Base-by-base conservation (phyloP, 2,888 invertebrate genomes). In the Athetis lepigone region DNA sequence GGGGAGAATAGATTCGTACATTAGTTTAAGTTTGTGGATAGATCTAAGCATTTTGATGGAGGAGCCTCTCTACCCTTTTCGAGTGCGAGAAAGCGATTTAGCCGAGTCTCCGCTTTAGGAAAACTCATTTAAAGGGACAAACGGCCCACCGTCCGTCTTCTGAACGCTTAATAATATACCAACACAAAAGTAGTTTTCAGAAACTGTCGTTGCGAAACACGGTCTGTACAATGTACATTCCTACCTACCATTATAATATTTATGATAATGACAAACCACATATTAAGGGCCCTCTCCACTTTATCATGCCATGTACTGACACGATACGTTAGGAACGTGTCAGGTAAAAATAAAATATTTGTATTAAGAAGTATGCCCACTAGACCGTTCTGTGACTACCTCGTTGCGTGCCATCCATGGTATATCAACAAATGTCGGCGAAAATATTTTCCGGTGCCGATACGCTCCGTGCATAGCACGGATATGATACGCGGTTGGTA, bases 101-200 rank as follows among this genome's bases (percentile, higher is more conserved):
- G 58, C 50, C 70, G 54, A 80, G 65, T 66, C 70, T 70, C 43
- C 51, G 46, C 37, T 68, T 74, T 60, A 52, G 55, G 50, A 23
- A 69, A 77, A 74, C 70, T 77, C 77, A 74, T 79, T 69, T 62
- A 50, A 54, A 67, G 69, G 64, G 76, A 77, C 70, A 50, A 73
- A 75, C 70, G 54, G 46, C 47, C 8, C 5, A 45, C 64, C 57
- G 64, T 67, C 40, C 45, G 39, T 75, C 73, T 75, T 64, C 51
- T 46, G 33, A 55, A 51, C 54, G 65, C 56, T 58, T 67, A 62
- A 67, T 78, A 75, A 64, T 65, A 64, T 65, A 71, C 62, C 51
- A 56, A 64, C 45, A 57, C 46, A 55, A 56, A 58, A 51, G 49
- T 64, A 52, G 60, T 61, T 69, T 66, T 46, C 23, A 29, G 46